A percentile compares a stretch with the other conserved stretches of the same genome.
Evolutionary conservation across 2,113 vertebrate species (phyloP).

Genomic region (Malurus alboscapulatus): DNA sequence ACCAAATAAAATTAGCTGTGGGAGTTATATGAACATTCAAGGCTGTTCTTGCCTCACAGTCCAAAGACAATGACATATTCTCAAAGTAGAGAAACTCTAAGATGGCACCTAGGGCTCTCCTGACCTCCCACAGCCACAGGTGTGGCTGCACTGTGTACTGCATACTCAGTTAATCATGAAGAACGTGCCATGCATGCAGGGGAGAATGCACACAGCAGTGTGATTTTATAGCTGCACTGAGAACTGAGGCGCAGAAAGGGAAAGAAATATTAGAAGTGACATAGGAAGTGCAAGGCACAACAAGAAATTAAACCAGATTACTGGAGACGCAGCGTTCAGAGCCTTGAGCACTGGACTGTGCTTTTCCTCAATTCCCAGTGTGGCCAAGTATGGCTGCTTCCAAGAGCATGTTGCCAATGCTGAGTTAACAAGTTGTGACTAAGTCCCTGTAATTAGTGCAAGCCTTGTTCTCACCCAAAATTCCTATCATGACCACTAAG

Average conservation of each 20-base stretch:
- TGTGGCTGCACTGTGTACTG: background rate
- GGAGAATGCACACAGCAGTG: background rate
- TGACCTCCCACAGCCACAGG: background rate
- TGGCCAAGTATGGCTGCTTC: background rate
- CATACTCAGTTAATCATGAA: background rate
- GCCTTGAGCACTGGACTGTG: background rate
- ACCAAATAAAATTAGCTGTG: background rate
- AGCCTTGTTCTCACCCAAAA: background rate
- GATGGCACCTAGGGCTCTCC: background rate
- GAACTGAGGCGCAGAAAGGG: background rate
- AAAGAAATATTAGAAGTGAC: background rate
- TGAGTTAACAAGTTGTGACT: conserved; percentile 10
- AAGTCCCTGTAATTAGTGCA: background rate
- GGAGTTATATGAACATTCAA: background rate
- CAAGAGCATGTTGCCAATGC: background rate
- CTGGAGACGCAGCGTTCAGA: background rate
- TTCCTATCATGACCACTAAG: background rate
- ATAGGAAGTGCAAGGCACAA: background rate
- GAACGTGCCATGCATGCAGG: background rate
- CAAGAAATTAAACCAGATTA: background rate
- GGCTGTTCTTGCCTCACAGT: background rate
- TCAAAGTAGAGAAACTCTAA: background rate
- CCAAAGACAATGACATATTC: background rate
- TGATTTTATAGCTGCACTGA: background rate
- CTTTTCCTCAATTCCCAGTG: background rate